A percentile compares a stretch with the other conserved stretches of the same genome.
phyloP scores from a whole-genome alignment of 2,113 vertebrate species.

The Bujurquina vittata region DNA sequence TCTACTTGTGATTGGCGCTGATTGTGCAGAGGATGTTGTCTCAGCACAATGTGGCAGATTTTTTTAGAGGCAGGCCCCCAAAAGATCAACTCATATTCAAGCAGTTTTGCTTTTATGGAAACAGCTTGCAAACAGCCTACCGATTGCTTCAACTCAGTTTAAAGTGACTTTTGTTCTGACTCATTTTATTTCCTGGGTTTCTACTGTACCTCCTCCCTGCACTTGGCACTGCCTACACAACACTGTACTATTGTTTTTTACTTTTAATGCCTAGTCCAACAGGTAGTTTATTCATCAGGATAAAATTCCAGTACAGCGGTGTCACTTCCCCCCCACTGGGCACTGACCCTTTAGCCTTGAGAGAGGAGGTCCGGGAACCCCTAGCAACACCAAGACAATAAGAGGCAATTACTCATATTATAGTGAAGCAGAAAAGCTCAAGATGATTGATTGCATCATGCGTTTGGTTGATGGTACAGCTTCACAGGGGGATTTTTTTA shows the following conservation, averaged over 20 bases:
- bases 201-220: neutral
- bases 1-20: neutral
- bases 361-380: slow-evolving; percentile 60
- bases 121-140: neutral
- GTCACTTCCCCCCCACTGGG: slow-evolving; percentile 60
- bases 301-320: slow-evolving; percentile 55
- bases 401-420: slow-evolving; percentile 72
- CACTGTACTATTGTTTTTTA: slow-evolving; percentile 1
- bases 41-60: neutral
- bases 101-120: neutral
- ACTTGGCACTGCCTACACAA: neutral
- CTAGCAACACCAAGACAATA: slow-evolving; percentile 70
- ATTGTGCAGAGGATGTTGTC: neutral
- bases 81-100: neutral
- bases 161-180: neutral
- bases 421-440: slow-evolving; percentile 61
- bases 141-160: neutral
- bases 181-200: slow-evolving; percentile 2
- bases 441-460: slow-evolving; percentile 65
- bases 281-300: slow-evolving; percentile 52
- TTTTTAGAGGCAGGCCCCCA: neutral
- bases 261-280: slow-evolving; percentile 32
- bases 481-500: slow-evolving; percentile 5
- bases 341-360: slow-evolving; percentile 63
- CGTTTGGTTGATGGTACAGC: slow-evolving; percentile 22